A percentile compares a stretch with the other conserved stretches of the same genome.
These are phyloP conservation scores for Luperina testacea DNA, from an alignment of 2,888 invertebrate genomes.

Conservation along the genomic window DNA sequence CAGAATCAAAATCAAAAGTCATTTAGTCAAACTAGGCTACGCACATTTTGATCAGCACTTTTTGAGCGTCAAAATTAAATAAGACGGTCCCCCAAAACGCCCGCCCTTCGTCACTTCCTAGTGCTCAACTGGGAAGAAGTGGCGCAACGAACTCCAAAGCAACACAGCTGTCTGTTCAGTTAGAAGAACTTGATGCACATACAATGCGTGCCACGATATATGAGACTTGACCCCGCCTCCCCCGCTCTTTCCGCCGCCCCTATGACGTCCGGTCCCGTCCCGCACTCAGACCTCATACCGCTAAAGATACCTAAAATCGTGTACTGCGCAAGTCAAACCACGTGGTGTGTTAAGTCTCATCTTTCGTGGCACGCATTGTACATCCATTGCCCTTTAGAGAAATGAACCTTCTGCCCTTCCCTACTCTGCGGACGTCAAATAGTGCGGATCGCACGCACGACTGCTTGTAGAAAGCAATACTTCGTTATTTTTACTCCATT, in stretches of 20 bases:
- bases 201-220: too few relatives aligned
- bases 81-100: not conserved
- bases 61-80: not conserved
- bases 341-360: too few relatives aligned
- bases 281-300: too few relatives aligned
- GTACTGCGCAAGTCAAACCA: too few relatives aligned
- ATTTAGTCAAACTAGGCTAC: not conserved
- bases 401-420: conserved; percentile 25
- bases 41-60: too few relatives aligned
- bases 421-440: conserved; percentile 63
- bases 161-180: not conserved
- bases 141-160: not conserved
- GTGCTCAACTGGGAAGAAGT: not conserved
- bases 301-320: too few relatives aligned
- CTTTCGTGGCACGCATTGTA: too few relatives aligned
- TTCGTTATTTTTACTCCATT: conserved; percentile 70
- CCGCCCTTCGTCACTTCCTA: not conserved
- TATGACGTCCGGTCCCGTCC: too few relatives aligned
- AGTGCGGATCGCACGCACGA: conserved; percentile 81
- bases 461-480: conserved; percentile 73
- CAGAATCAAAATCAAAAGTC: not conserved
- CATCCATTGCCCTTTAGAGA: not conserved
- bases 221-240: too few relatives aligned
- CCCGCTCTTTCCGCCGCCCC: too few relatives aligned
- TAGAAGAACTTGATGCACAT: too few relatives aligned